Conservation (phyloP, 2,113 vertebrate species). For the Mohoua ochrocephala region DNA sequence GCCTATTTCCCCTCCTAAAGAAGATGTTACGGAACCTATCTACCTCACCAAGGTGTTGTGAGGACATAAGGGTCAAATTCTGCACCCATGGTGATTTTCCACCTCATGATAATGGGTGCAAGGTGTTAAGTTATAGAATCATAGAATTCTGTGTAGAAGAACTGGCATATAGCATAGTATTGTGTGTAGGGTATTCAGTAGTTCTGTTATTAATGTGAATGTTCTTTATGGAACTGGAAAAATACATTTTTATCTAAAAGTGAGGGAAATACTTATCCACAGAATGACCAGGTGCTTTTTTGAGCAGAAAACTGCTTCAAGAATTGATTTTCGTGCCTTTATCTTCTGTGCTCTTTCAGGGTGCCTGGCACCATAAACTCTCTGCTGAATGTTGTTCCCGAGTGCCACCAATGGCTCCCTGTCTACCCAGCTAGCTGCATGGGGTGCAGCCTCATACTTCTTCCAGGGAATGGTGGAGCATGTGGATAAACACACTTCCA, state of each 20-base stretch:
- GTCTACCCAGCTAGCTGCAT: neutral
- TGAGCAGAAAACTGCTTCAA: neutral
- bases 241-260: neutral
- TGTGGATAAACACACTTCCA: neutral
- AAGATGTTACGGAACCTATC: neutral
- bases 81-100: neutral
- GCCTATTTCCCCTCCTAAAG: neutral
- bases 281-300: neutral
- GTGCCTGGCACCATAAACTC: neutral
- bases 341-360: neutral
- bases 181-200: neutral
- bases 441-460: neutral
- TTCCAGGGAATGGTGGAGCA: neutral
- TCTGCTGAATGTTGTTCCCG: neutral
- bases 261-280: neutral
- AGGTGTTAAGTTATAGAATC: neutral
- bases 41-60: conserved; percentile 2
- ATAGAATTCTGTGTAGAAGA: neutral
- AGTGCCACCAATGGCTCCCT: neutral
- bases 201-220: neutral
- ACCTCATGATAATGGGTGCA: neutral
- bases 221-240: neutral
- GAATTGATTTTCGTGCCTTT: neutral
- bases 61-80: neutral
- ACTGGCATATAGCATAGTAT: neutral